Conservation (phyloP, 2,797 vertebrate genomes). For the Lacerta viridis region DNA sequence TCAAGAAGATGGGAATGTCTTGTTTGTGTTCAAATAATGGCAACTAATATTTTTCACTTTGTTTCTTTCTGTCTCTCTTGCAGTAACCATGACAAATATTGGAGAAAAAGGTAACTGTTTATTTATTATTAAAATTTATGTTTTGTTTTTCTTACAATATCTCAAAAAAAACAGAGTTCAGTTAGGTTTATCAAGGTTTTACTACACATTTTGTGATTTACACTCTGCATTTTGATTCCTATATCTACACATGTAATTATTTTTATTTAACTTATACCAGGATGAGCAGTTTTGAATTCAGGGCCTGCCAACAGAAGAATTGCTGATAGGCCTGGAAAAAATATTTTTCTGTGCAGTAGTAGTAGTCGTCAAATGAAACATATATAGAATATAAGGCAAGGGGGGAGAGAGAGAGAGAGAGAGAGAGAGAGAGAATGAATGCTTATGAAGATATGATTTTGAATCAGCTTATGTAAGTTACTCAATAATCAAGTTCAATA, state of each 20-base stretch:
- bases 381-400: background rate
- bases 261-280: background rate
- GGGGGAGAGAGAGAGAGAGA: too few species aligned
- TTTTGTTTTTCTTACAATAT: too few species aligned
- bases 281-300: slow-evolving; percentile 2
- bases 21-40: slow-evolving; percentile 13
- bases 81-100: background rate
- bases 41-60: too few species aligned
- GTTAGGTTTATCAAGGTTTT: too few species aligned
- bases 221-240: background rate
- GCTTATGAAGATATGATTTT: background rate
- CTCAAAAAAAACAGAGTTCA: too few species aligned
- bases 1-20: background rate
- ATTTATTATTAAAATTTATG: background rate
- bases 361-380: background rate
- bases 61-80: too few species aligned
- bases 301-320: too few species aligned
- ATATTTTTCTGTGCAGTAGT: background rate
- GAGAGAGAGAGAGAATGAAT: background rate
- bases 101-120: slow-evolving; percentile 11
- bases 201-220: too few species aligned
- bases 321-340: background rate
- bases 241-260: background rate
- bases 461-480: background rate
- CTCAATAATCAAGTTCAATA: background rate